These are phyloP conservation scores for Sardinella longiceps DNA, from an alignment of 2,797 vertebrate genomes.

Conservation along the genomic window DNA sequence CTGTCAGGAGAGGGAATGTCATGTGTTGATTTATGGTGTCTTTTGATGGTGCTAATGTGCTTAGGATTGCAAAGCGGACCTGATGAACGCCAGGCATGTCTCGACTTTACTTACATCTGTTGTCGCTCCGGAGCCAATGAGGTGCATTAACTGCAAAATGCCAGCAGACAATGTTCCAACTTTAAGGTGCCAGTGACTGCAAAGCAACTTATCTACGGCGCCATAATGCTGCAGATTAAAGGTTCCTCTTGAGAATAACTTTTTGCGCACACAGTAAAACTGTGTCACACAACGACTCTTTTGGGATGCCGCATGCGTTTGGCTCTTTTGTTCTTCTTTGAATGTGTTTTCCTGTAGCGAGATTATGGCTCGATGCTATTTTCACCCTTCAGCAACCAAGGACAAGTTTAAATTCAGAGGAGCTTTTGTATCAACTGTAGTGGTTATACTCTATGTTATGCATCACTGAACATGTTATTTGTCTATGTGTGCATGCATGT, in stretches of 20 bases:
- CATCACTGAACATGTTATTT: conserved; percentile 7
- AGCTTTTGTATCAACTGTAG: background rate
- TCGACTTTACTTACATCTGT: background rate
- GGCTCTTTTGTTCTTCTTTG: background rate
- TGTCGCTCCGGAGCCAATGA: background rate
- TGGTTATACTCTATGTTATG: background rate
- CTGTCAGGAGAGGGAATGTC: background rate
- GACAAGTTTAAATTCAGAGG: conserved; percentile 9
- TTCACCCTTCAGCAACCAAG: conserved; percentile 18
- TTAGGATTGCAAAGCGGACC: background rate
- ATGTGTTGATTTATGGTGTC: conserved; percentile 2
- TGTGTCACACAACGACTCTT: background rate
- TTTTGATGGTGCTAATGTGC: background rate
- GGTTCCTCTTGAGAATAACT: background rate
- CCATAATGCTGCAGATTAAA: background rate
- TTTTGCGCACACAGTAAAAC: background rate
- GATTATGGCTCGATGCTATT: background rate
- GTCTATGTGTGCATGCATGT: background rate
- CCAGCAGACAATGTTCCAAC: background rate
- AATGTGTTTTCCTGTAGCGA: background rate
- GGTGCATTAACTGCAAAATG: background rate
- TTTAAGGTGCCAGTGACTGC: background rate
- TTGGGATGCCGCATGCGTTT: background rate
- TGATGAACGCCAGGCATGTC: background rate
- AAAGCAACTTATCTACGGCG: background rate